These are phyloP conservation scores for Erynnis tages DNA, from an alignment of 2,888 invertebrate genomes.

Conservation along the genomic window DNA sequence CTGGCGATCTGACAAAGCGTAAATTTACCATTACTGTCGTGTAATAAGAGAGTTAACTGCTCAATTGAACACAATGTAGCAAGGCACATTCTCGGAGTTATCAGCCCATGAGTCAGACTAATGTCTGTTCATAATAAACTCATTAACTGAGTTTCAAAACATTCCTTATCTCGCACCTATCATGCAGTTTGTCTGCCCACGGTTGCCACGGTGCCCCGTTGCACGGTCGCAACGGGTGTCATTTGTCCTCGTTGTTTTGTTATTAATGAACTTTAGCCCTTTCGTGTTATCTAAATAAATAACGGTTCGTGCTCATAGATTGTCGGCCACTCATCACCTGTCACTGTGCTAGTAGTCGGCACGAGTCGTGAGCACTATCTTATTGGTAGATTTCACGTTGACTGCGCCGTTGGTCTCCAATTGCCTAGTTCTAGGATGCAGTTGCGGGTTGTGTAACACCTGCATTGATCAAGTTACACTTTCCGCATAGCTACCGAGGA, in stretches of 20 bases:
- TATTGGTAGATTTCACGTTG: no score
- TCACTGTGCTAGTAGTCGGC: no score
- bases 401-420: no score
- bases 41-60: neutral
- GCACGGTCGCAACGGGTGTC: slow-evolving; percentile 1
- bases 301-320: no score
- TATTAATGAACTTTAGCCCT: slow-evolving; percentile 4
- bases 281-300: no score
- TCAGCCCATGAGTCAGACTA: slow-evolving; percentile 7
- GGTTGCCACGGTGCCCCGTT: neutral
- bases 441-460: slow-evolving; percentile 14
- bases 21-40: neutral
- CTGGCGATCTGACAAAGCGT: no score
- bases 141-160: slow-evolving; percentile 20
- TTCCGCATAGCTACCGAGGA: neutral
- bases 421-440: slow-evolving; percentile 10
- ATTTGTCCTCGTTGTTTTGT: slow-evolving; percentile 3
- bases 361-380: no score
- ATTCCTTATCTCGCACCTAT: slow-evolving; percentile 7
- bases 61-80: neutral
- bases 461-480: slow-evolving; percentile 7
- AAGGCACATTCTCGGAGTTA: slow-evolving; percentile 18
- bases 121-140: slow-evolving; percentile 11
- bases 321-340: no score
- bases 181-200: neutral